Evolutionary conservation across 1,140 invertebrate genomes (phyloP), one percentile per base, ranked within the genome.

Genomic region (Bombus huntii): DNA sequence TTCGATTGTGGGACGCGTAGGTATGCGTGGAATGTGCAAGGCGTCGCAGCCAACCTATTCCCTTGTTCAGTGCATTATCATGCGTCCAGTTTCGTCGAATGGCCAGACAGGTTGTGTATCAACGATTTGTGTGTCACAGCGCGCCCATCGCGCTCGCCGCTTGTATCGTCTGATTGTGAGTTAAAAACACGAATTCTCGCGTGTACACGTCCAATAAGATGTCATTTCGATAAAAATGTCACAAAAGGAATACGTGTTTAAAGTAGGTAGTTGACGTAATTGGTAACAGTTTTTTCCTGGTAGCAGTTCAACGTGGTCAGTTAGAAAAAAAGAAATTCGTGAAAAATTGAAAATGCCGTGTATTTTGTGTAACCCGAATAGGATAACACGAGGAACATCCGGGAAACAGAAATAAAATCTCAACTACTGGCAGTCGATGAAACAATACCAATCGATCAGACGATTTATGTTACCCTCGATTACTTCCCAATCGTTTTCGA

Each of bases 21-120:
- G 89, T 84, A 86, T 79, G 90, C 82, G 59, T 42, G 89, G 92
- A 92, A 92, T 92, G 89, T 86, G 82, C 87, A 72, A 53, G 84
- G 57, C 79, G 72, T 88, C 82, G 85, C 91, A 89, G 89, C 74
- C 84, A 78, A 44, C 65, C 72, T 74, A 75, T 90, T 87, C 80
- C 74, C 74, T 65, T 73, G 65, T 81, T 87, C 81, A 68, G 28
- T 47, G 68, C 83, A 87, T 81, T 81, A 85, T 89, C 66, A 37
- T 76, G 75, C 74, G 47, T 59, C 82, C 68, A 62, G 81, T 83
- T 85, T 82, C 62, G 39, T 53, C 77, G 37, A 22, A 22, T 53
- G 31, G 31, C 31, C 59, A 37, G 85, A 79, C 85, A 71, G 71
- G 86, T 90, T 89, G 77, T 47, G 81, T 47, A 65, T 31, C 78